A percentile compares a stretch with the other conserved stretches of the same genome.
Conservation (phyloP, 2,113 vertebrate genomes). For the Myotis brandtii region DNA sequence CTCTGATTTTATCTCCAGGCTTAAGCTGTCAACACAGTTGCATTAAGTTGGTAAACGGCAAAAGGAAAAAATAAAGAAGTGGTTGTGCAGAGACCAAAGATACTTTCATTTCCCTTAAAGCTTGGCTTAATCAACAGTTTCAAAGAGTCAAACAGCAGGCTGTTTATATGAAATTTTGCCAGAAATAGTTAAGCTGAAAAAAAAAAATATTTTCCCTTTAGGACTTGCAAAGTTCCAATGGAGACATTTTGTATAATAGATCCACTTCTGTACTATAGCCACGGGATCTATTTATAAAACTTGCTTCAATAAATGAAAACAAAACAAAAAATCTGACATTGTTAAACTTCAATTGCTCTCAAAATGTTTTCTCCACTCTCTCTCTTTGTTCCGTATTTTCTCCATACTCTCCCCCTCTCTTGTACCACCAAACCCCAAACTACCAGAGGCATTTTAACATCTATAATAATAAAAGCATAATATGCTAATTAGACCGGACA, state of each 20-base stretch:
- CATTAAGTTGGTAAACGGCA: slow-evolving; percentile 42
- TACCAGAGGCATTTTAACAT: background rate
- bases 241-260: slow-evolving; percentile 36
- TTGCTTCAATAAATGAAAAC: background rate
- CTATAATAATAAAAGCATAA: no score
- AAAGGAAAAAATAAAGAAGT: slow-evolving; percentile 66
- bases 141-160: slow-evolving; percentile 31
- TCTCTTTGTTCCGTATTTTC: background rate
- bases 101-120: slow-evolving; percentile 56
- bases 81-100: slow-evolving; percentile 45
- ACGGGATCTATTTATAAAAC: slow-evolving; percentile 40
- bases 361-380: background rate
- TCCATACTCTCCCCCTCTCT: background rate
- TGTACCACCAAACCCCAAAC: background rate
- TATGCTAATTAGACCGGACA: no score
- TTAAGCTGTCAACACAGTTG: slow-evolving; percentile 74
- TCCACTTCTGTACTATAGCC: background rate
- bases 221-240: slow-evolving; percentile 38
- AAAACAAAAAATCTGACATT: background rate
- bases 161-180: slow-evolving; percentile 57
- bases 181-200: slow-evolving; percentile 51
- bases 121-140: slow-evolving; percentile 48
- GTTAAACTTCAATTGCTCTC: background rate
- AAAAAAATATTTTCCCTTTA: slow-evolving; percentile 49
- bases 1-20: slow-evolving; percentile 69